Base-by-base conservation (phyloP, 64 coral and sea anemone genomes). In the Exaiptasia diaphana region DNA sequence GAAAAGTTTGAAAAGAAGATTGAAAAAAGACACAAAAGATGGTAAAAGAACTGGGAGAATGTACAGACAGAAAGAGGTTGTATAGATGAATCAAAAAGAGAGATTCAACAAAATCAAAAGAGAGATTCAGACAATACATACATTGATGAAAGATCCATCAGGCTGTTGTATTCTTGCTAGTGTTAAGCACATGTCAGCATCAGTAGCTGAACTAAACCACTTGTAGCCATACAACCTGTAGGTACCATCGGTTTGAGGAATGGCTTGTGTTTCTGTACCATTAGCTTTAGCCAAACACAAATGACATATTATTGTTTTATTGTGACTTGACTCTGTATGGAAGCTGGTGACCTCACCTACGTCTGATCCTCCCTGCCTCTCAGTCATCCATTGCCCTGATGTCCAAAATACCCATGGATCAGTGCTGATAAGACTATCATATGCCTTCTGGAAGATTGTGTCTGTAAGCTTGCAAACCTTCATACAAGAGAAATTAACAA, bases 331-430 rank as follows among this genome's bases (percentile, higher is more conserved):
- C n/a, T n/a, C n/a, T n/a, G n/a, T n/a, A n/a, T n/a, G n/a, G n/a
- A n/a, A n/a, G n/a, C n/a, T n/a, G n/a, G n/a, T n/a, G n/a, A n/a
- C n/a, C 90, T 55, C 1, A 90, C 93, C 93, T 23, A 91, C 93
- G 87, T 97, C 93, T 37, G 93, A 97, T 27, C 93, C 93, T 46
- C 93, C 93, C 41, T 63, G 85, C 41, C 93, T 55, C 20, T 97
- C 93, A 28, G 93, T 97, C 88, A 97, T 97, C 93, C 93, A 97
- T 40, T 97, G 93, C 41, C 93, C 93, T 52, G 93, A 97, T 8
- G 93, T 97, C 93, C 93, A 97, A 78, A 97, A 97, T 53, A 75
- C 38, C 32, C 68, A 73, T 13, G 83, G 88, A 71, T 76, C 73
- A 45, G 88, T 82, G 50, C 76, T 82, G 1, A 78, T 97, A 17